These are phyloP conservation scores for Pseudorhiza aurosa DNA, from an alignment of 30 jellyfish, hydroid and myxozoan genomes.

Conservation along the genomic window DNA sequence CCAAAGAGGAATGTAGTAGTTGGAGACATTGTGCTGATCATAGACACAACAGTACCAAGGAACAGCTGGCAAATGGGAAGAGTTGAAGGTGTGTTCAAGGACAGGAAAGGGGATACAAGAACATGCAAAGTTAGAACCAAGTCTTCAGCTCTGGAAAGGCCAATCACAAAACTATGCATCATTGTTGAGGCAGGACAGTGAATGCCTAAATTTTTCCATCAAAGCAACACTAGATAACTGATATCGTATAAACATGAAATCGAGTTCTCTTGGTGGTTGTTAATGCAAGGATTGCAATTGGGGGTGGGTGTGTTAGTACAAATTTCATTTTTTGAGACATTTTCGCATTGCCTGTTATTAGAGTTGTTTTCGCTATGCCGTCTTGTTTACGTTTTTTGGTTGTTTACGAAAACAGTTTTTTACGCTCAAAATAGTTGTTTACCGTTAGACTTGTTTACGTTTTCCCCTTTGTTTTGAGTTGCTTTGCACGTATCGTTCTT, in stretches of 20 bases:
- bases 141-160: too few species aligned
- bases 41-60: too few species aligned
- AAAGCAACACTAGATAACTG: background rate
- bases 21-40: conserved; percentile 26
- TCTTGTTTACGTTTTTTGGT: too few species aligned
- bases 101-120: background rate
- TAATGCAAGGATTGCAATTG: background rate
- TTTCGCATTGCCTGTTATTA: too few species aligned
- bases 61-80: conserved; percentile 24
- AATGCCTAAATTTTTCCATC: background rate
- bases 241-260: background rate
- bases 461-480: too few species aligned
- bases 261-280: background rate
- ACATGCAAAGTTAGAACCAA: conserved; percentile 3
- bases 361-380: too few species aligned
- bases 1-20: conserved; percentile 10
- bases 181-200: conserved; percentile 8
- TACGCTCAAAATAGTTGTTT: too few species aligned
- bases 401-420: too few species aligned
- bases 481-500: conserved; percentile 1
- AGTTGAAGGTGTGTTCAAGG: background rate
- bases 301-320: too few species aligned
- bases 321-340: too few species aligned
- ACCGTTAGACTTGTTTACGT: too few species aligned
- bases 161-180: too few species aligned